Conservation (phyloP, 2,113 vertebrate genomes). For the Mionectes macconnelli region DNA sequence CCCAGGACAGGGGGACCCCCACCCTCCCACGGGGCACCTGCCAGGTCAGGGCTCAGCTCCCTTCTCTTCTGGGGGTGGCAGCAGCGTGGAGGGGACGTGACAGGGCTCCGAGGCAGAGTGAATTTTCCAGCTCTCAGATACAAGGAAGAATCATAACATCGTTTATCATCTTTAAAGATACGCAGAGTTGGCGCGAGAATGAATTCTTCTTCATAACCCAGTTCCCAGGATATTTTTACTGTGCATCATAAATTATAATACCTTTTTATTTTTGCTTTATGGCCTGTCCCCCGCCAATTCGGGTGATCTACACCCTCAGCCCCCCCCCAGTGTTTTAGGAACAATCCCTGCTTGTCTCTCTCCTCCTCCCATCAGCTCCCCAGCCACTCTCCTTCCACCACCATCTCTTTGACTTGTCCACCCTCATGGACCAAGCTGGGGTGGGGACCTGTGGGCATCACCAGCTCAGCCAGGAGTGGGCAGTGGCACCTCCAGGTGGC, state of each 20-base stretch:
- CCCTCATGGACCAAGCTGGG: accelerated
- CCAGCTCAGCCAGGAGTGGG: accelerated
- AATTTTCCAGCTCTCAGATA: background rate
- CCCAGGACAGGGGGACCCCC: background rate
- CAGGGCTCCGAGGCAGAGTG: background rate
- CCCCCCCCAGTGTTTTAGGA: conserved; percentile 21
- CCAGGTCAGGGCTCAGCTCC: background rate
- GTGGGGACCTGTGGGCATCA: background rate
- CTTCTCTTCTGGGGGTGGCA: background rate
- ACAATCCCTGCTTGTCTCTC: background rate
- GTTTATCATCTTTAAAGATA: conserved; percentile 37
- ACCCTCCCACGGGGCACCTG: no score
- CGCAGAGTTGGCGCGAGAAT: conserved; percentile 9
- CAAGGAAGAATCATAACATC: background rate
- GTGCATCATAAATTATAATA: conserved; percentile 69
- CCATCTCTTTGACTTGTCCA: background rate
- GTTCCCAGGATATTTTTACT: conserved; percentile 56
- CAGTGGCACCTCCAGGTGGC: background rate
- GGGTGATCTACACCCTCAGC: conserved; percentile 58
- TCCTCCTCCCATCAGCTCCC: background rate
- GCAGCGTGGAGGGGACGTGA: accelerated
- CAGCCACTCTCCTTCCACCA: background rate
- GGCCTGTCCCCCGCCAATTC: conserved; percentile 61
- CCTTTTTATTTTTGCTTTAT: conserved; percentile 72
- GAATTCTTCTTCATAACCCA: conserved; percentile 38